phyloP scores from a whole-genome alignment of 2,113 vertebrate genomes.

The Mormyrus iriodes region DNA sequence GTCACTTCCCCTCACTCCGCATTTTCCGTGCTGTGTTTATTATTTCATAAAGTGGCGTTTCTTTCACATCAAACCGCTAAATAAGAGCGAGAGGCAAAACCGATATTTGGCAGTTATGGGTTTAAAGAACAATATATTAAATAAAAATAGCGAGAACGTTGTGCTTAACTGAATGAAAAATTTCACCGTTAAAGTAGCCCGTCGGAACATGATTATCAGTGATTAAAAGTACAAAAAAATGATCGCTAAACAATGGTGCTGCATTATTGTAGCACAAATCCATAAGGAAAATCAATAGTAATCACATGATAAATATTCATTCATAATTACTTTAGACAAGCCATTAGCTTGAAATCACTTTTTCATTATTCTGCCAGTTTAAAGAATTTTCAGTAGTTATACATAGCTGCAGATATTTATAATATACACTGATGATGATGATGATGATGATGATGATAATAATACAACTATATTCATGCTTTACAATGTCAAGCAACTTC shows the following conservation, averaged over 20 bases:
- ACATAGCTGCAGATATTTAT: background rate
- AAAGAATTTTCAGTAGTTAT: background rate
- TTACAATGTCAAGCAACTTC: background rate
- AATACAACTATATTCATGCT: background rate
- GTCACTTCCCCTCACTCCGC: background rate
- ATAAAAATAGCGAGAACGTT: background rate
- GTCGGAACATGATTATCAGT: background rate
- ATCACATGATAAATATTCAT: background rate
- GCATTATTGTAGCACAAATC: background rate
- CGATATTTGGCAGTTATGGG: background rate
- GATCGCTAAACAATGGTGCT: background rate
- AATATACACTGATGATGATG: background rate
- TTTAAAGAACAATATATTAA: background rate
- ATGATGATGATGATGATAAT: background rate
- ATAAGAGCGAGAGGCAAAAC: background rate
- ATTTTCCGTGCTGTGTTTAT: background rate
- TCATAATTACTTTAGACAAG: background rate
- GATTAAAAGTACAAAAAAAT: background rate
- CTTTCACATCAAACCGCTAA: background rate
- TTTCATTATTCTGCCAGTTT: background rate
- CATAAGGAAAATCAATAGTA: constrained; percentile 1
- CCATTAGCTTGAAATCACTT: background rate
- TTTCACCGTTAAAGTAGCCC: background rate
- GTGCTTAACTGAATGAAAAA: background rate
- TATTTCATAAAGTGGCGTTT: background rate